Percentiles rank a stretch among this genome's conserved stretches.
These are phyloP conservation scores for Paramisgurnus dabryanus DNA, from an alignment of 2,113 vertebrate genomes.

Conservation along the genomic window DNA sequence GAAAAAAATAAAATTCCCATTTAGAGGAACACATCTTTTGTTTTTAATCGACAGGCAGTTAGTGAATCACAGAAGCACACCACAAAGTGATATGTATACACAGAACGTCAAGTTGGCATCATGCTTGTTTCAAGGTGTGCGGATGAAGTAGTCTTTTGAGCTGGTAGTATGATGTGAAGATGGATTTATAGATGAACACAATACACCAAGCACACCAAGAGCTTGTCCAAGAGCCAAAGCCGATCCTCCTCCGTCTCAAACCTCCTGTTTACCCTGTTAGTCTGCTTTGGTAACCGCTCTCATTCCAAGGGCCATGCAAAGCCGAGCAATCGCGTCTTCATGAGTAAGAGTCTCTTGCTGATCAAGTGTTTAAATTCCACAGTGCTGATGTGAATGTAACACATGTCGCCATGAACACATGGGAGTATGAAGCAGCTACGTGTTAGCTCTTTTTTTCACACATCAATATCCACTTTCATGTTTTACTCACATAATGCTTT, in stretches of 20 bases:
- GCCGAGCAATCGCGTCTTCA: slow-evolving; percentile 56
- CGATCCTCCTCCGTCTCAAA: slow-evolving; percentile 49
- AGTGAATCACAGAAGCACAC: slow-evolving; percentile 72
- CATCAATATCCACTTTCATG: slow-evolving; percentile 65
- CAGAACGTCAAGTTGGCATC: slow-evolving; percentile 73
- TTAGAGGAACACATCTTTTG: slow-evolving; percentile 55
- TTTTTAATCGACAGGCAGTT: slow-evolving; percentile 52
- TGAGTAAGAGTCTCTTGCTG: slow-evolving; percentile 45
- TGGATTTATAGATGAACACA: slow-evolving; percentile 65
- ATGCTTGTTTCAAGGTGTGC: slow-evolving; percentile 78
- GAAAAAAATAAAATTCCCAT: slow-evolving; percentile 74
- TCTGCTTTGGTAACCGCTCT: slow-evolving; percentile 82
- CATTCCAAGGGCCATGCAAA: slow-evolving; percentile 81
- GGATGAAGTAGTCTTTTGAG: slow-evolving; percentile 70
- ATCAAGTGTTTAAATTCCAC: slow-evolving; percentile 63
- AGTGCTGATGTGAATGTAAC: slow-evolving; percentile 60
- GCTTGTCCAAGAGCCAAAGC: slow-evolving; percentile 68
- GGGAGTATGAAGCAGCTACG: slow-evolving; percentile 81
- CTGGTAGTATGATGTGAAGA: slow-evolving; percentile 65
- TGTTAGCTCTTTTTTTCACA: slow-evolving; percentile 75
- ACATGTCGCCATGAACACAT: slow-evolving; percentile 55
- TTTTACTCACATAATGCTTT: slow-evolving; percentile 62
- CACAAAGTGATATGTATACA: slow-evolving; percentile 74
- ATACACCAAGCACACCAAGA: slow-evolving; percentile 59
- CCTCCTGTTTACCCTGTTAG: slow-evolving; percentile 60